Evolutionary conservation across 1,140 invertebrate genomes (phyloP), one percentile per base, ranked within the genome.

Genomic region (Sminthurinus signatus): DNA sequence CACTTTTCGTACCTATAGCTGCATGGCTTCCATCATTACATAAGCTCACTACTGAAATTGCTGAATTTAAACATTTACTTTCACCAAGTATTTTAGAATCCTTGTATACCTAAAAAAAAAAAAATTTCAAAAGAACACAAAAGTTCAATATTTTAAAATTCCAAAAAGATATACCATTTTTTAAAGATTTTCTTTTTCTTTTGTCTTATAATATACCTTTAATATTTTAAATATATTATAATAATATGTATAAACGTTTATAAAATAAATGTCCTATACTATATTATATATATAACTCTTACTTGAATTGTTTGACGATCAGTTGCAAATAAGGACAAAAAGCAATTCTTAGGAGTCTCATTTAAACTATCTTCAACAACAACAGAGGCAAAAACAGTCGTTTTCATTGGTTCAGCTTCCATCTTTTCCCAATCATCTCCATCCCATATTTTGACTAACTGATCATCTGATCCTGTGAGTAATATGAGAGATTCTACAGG

Each of bases 391-490:
- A 70, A 70, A 4, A 44, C 19, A n/a, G 43, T 5, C 29, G 28
- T 39, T 48, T 64, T 66, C 25, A 55, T 21, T 3, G 68, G 52
- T 28, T 63, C 60, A 29, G 60, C 67, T n/a, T 42, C 60, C 31
- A 60, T 66, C 12, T 28, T 42, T 32, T 61, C 51, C 50, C 65
- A 65, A 32, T 68, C 60, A 19, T 62, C 60, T 15, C 69, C 32
- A 56, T 71, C 69, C 69, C 69, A 71, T 15, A 65, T 51, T 67
- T 69, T 71, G 4, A 69, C 67, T n/a, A 64, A 63, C 10, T 69
- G 62, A 67, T 71, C 69, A 31, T 69, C 69, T 52, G 59, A 62
- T 28, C 63, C 67, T 25, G 63, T 63, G 17, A 71, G 32, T 19
- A 71, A 46, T 15, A 61, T 61, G n/a, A 54, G 62, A 2, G 42